Base-by-base conservation (phyloP, 2,797 vertebrate genomes). In the Pelochelys cantorii region DNA sequence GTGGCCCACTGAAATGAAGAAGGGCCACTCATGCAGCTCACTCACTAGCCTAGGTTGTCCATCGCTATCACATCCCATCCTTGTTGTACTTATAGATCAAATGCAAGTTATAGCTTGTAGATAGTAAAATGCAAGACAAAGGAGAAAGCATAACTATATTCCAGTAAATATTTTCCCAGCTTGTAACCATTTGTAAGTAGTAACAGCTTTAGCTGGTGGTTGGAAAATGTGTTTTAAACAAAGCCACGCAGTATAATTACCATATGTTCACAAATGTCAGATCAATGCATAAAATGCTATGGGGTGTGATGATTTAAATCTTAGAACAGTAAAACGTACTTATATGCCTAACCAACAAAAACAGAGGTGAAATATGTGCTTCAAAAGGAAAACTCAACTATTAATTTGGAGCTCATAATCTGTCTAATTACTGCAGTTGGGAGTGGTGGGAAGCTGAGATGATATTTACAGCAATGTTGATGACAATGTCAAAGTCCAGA, bases 51-150 rank as follows among this genome's bases (percentile, higher is more conserved):
- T 54, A 12, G 14, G 14, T 54, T 54, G 13, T 5, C 53, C 53
- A 54, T 54, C 53, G 14, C 4, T 54, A 15, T 91, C 81, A 68
- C 23, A 94, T 81, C 59, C 81, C 89, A 85, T 54, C 89, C 87
- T 60, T 79, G 91, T 94, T 93, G 88, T 55, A 90, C 92, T 92
- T 88, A 78, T 79, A 84, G 84, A n/a, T 92, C 92, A 90, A 93
- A 94, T 90, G 4, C 3, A 90, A 71, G 55, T 37, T 37, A 84
- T 2, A 57, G 37, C 65, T 92, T 93, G 81, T 68, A 79, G 15
- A 2, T 27, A 85, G 60, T 62, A 86, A 82, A 23, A 53, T 31
- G 34, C 27, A 85, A 81, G 90, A 48, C 12, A 87, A 31, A 48
- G 78, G 79, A 86, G 31, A 91, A 93, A 93, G 5, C 74, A 87